A percentile compares a stretch with the other conserved stretches of the same genome.
Evolutionary conservation across 1,140 invertebrate genomes (phyloP).

Genomic region (Wasmannia auropunctata): DNA sequence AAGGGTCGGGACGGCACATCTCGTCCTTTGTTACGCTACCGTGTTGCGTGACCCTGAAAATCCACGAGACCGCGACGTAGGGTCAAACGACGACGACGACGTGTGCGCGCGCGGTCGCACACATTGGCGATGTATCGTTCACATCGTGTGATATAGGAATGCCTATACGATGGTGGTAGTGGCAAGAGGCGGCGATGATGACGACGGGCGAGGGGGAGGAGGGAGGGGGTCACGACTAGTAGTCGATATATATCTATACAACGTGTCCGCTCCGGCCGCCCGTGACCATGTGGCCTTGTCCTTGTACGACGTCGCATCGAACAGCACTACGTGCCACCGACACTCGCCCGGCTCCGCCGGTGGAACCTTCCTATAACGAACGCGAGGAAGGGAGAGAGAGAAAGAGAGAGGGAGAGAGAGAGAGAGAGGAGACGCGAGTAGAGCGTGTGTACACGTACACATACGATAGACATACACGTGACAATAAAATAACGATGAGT

Average conservation of each 20-base stretch:
- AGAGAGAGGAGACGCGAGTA: conserved; percentile 38
- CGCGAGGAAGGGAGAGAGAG: conserved; percentile 47
- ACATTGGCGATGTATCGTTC: background rate
- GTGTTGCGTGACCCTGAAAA: conserved; percentile 43
- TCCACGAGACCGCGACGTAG: conserved; percentile 53
- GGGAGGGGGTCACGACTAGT: conserved; percentile 51
- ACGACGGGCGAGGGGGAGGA: background rate
- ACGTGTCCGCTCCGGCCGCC: conserved; percentile 65
- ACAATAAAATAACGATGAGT: conserved; percentile 41
- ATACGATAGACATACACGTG: background rate
- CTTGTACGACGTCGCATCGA: conserved; percentile 74
- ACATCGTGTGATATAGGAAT: background rate
- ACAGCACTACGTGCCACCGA: conserved; percentile 66
- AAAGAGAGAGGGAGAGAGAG: too few relatives aligned
- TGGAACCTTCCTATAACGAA: conserved; percentile 69
- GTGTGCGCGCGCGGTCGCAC: conserved; percentile 26
- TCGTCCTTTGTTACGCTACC: background rate
- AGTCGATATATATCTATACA: conserved; percentile 64
- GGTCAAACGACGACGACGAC: conserved; percentile 51
- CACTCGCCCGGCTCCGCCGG: conserved; percentile 58
- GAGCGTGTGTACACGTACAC: background rate
- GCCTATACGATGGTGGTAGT: background rate
- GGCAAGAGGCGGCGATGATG: conserved; percentile 23
- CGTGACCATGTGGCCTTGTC: conserved; percentile 79
- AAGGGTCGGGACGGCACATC: conserved; percentile 26